Evolutionary conservation across 1,140 invertebrate species (phyloP).

Genomic region (Mya arenaria): DNA sequence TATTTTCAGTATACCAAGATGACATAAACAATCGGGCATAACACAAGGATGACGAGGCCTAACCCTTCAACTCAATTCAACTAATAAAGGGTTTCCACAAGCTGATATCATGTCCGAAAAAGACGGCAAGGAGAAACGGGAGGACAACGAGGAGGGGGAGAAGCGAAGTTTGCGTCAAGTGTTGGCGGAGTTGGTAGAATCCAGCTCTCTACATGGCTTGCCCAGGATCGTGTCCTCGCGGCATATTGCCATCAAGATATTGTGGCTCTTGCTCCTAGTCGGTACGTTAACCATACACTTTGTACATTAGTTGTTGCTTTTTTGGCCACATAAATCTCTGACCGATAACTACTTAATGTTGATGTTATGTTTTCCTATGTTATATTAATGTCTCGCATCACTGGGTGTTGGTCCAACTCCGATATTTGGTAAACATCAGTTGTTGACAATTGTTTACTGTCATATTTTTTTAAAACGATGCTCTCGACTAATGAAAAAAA

Average conservation of each 20-base stretch:
- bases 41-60: too few relatives aligned
- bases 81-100: too few relatives aligned
- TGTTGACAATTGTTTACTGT: neutral
- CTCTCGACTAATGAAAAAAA: too few relatives aligned
- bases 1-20: too few relatives aligned
- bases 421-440: neutral
- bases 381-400: neutral
- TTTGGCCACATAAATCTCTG: neutral
- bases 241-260: slow-evolving; percentile 19
- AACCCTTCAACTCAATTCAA: too few relatives aligned
- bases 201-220: slow-evolving; percentile 24
- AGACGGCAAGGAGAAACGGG: too few relatives aligned
- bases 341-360: too few relatives aligned
- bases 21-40: too few relatives aligned
- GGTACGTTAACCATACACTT: neutral
- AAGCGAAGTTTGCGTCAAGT: neutral
- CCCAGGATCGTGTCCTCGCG: slow-evolving; percentile 22
- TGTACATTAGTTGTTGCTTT: neutral
- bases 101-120: too few relatives aligned
- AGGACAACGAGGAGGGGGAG: neutral
- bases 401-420: neutral
- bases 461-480: too few relatives aligned
- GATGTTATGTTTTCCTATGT: neutral
- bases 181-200: neutral
- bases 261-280: slow-evolving; percentile 21